Evolutionary conservation across 1,140 invertebrate genomes (phyloP), one percentile per base, ranked within the genome.

Genomic region (Meloidogyne hapla): DNA sequence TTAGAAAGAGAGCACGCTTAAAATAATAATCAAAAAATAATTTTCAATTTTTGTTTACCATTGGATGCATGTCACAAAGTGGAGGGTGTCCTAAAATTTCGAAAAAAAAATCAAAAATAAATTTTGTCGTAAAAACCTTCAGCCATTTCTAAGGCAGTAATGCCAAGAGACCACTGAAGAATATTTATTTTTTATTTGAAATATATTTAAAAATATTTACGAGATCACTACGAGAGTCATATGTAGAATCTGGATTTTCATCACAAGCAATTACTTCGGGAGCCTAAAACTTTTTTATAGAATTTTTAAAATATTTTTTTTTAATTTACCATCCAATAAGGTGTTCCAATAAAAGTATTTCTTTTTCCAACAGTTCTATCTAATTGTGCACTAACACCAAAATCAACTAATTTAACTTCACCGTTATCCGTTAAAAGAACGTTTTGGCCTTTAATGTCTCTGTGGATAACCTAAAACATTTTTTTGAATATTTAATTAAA

Each of bases 391-490:
- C 94, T 97, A 26, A 99, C 97, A 84, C 97, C 97, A 91, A 99
- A 99, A 90, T 99, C 97, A 83, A 99, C 97, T 93, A 99, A 90
- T 90, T 99, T 99, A 42, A 99, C 95, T 91, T 99, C 96, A 69
- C 96, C 96, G 91, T 98, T 98, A 87, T 99, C 96, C 78, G 97
- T 99, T 25, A 99, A 91, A 38, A 99, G 90, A 69, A 99, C 97
- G 91, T 99, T 99, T 89, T 99, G 97, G 62, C 97, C 97, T 89
- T 99, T 99, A 83, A 99, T 99, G 89, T 99, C 97, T 88, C 97
- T 91, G 89, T 99, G 97, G 85, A 99, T 99, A 66, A 99, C 95
- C 69, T 70, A 56, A 70, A 70, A 15, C 3, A 62, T 6, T 28
- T 56, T 33, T 18, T 18, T 6, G 12, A 25, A 12, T 45, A 25